Conservation (phyloP, 92 coral and sea anemone genomes). For the Actinostola sp. region DNA sequence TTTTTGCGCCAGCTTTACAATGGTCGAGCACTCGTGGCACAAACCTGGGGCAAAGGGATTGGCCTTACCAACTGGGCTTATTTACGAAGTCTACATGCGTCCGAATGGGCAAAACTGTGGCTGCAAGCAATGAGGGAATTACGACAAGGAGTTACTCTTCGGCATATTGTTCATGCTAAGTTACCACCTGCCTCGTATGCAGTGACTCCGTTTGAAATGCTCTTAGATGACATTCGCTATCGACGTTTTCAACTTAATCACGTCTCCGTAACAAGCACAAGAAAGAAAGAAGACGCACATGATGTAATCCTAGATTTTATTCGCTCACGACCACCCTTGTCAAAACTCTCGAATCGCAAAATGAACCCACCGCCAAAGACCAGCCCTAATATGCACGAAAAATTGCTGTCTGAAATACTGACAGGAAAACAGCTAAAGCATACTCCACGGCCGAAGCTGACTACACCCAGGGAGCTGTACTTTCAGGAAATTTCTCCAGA, state of each 20-base stretch:
- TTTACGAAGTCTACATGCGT: constrained; percentile 80
- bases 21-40: constrained; percentile 69
- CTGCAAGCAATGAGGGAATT: constrained; percentile 85
- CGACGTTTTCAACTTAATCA: constrained; percentile 71
- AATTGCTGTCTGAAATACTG: constrained; percentile 68
- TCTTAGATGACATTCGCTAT: constrained; percentile 77
- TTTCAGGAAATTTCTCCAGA: constrained; percentile 70
- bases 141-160: constrained; percentile 79
- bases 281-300: constrained; percentile 80
- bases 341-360: constrained; percentile 72
- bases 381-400: constrained; percentile 69
- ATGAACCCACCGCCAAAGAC: constrained; percentile 62
- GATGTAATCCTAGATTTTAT: constrained; percentile 83
- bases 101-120: constrained; percentile 94
- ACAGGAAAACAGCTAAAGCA: constrained; percentile 56
- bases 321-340: constrained; percentile 88
- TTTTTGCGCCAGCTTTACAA: constrained; percentile 86
- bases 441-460: constrained; percentile 62
- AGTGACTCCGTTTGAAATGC: constrained; percentile 83
- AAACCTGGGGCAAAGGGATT: constrained; percentile 76
- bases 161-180: constrained; percentile 71
- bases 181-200: constrained; percentile 77
- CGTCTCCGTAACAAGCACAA: constrained; percentile 49
- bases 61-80: constrained; percentile 89
- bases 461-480: constrained; percentile 73